Base-by-base conservation (phyloP, 2,888 invertebrate genomes). In the Muscina levida region DNA sequence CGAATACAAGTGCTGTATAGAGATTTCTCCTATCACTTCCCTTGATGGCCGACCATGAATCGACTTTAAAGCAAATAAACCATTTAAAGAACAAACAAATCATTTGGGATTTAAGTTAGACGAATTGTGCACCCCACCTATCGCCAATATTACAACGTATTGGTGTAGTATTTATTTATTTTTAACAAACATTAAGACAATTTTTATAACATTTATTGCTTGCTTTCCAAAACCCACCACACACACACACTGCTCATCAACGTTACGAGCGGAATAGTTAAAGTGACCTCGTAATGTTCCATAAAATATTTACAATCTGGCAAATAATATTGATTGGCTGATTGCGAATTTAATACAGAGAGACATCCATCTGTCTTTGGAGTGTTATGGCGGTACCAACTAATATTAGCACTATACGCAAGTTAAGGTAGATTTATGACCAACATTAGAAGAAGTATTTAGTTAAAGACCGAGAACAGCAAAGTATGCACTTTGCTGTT, bases 271-370 rank as follows among this genome's bases (percentile, higher is more conserved):
- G 10, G 1, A 22, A 62, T 19, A 11, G 22, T 22, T 19, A 42
- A 17, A 59, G 19, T 53, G 42, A 68, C 68, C 68, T 68, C 53
- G 68, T 42, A 68, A 68, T 42, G 42, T 31, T 68, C 53, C 53
- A 68, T 68, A 22, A 62, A 62, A 42, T 42, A 68, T 68, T 68
- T 68, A 68, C 53, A 39, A 68, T 68, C 68, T 22, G 53, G 51
- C 67, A 39, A 67, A 67, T n/a, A n/a, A n/a, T 53, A 67, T 67
- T 51, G 39, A 59, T 67, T 67, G 22, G 51, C 51, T 19, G 37
- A 67, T 51, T 37, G 13, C 11, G 8, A 15, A 39, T 39, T 39
- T 59, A 8, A 2, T 19, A 39, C 46, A n/a, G n/a, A n/a, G n/a
- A n/a, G n/a, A n/a, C 46, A 13, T 46, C 46, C 46, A 2, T 6